Evolutionary conservation across 37 sponge, comb jelly and placozoan species (phyloP).

Genomic region (Petrosia ficiformis): DNA sequence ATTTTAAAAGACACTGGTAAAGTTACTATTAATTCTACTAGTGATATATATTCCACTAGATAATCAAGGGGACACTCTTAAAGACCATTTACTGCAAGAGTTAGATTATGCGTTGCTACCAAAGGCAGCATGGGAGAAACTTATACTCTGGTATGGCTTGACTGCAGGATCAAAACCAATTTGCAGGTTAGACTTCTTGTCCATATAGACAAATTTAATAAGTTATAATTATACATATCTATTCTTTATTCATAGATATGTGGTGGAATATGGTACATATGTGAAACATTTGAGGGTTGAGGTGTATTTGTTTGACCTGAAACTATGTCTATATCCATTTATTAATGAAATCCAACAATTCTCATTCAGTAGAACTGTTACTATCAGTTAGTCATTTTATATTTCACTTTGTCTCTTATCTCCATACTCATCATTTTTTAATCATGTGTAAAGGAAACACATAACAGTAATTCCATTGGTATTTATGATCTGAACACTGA

Average conservation of each 20-base stretch:
- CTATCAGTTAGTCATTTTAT: conserved; percentile 73
- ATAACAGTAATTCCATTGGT: too few relatives aligned
- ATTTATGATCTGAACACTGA: too few relatives aligned
- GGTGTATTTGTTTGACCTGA: conserved; percentile 78
- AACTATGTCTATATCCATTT: conserved; percentile 60
- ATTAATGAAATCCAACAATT: conserved; percentile 25
- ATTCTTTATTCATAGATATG: too few relatives aligned
- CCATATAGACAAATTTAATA: too few relatives aligned
- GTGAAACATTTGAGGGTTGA: conserved; percentile 91
- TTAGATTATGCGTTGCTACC: conserved; percentile 72
- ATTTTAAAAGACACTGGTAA: too few relatives aligned
- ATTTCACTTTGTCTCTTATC: too few relatives aligned
- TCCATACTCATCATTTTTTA: too few relatives aligned
- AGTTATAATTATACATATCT: too few relatives aligned
- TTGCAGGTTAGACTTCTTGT: too few relatives aligned
- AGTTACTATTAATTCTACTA: too few relatives aligned
- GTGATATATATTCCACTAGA: too few relatives aligned
- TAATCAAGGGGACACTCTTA: conserved; percentile 24
- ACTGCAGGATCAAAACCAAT: conserved; percentile 37
- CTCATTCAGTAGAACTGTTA: conserved; percentile 68
- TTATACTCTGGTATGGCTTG: conserved; percentile 64
- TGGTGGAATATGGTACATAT: conserved; percentile 74
- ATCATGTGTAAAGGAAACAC: too few relatives aligned
- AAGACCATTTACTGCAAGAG: conserved; percentile 78
- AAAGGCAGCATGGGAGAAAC: conserved; percentile 65